Conservation (phyloP, 2,113 vertebrate genomes). For the Lagopus muta region DNA sequence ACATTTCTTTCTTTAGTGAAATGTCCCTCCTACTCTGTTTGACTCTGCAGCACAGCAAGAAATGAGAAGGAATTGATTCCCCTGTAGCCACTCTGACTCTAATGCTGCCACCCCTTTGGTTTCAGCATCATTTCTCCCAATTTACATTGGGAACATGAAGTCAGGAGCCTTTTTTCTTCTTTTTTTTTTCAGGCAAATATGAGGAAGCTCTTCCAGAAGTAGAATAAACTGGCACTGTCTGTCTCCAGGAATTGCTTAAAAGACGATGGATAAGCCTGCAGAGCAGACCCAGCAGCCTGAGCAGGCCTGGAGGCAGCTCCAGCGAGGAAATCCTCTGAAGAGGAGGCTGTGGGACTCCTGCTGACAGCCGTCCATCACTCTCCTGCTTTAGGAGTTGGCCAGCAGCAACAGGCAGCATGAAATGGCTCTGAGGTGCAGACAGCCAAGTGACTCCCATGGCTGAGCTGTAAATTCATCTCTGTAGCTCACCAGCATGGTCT, state of each 20-base stretch:
- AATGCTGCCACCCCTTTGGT: neutral
- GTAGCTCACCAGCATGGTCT: neutral
- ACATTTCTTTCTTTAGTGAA: conserved; percentile 33
- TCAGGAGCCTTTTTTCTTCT: neutral
- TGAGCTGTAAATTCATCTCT: conserved; percentile 14
- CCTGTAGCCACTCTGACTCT: neutral
- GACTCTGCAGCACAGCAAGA: neutral
- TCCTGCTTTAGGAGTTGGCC: fast-evolving
- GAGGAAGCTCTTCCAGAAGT: neutral
- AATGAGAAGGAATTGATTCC: neutral
- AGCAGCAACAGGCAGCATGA: neutral
- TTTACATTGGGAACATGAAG: neutral
- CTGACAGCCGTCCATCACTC: neutral
- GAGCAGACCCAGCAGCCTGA: neutral
- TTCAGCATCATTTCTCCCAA: neutral
- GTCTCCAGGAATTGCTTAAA: neutral
- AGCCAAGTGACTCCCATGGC: neutral
- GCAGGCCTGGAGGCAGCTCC: neutral
- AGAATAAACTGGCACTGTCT: neutral
- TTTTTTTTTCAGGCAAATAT: neutral
- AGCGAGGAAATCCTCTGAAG: neutral
- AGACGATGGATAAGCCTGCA: neutral
- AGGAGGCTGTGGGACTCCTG: neutral
- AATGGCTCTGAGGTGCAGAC: neutral
- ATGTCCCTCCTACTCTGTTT: neutral